These are phyloP conservation scores for Chloroclysta siterata DNA, from an alignment of 2,888 invertebrate genomes.

Conservation along the genomic window DNA sequence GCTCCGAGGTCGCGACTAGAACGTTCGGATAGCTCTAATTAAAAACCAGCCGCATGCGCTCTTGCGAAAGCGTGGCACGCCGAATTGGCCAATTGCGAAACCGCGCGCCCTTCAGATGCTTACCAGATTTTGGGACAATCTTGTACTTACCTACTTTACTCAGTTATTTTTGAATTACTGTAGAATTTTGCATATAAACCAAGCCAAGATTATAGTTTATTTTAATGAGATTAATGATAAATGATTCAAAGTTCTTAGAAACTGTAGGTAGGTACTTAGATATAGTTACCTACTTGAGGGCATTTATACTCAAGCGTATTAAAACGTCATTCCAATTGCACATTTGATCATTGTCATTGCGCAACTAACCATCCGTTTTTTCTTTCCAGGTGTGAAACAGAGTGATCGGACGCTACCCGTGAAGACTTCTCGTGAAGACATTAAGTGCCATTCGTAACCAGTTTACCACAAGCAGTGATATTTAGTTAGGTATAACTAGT, in stretches of 20 bases:
- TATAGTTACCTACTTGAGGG: neutral
- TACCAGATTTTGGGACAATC: slow-evolving; percentile 46
- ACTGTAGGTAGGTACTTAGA: neutral
- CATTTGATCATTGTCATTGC: slow-evolving; percentile 18
- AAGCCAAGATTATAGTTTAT: slow-evolving; percentile 27
- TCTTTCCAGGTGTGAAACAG: slow-evolving; percentile 62
- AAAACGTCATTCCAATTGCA: slow-evolving; percentile 6
- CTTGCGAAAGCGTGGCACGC: slow-evolving; percentile 69
- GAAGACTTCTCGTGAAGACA: slow-evolving; percentile 76
- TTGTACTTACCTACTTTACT: slow-evolving; percentile 12
- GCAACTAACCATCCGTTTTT: slow-evolving; percentile 43
- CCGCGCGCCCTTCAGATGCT: slow-evolving; percentile 60
- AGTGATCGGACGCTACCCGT: slow-evolving; percentile 66
- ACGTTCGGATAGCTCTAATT: slow-evolving; percentile 75
- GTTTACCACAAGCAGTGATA: slow-evolving; percentile 83
- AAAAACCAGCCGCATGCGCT: slow-evolving; percentile 72
- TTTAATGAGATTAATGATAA: slow-evolving; percentile 23
- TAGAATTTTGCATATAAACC: slow-evolving; percentile 24
- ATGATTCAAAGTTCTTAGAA: slow-evolving; percentile 23
- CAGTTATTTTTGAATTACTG: slow-evolving; percentile 40
- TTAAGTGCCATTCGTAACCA: slow-evolving; percentile 81
- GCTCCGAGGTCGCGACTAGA: slow-evolving; percentile 73
- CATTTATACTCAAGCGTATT: slow-evolving; percentile 13
- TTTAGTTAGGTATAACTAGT: slow-evolving; percentile 77
- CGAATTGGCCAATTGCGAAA: slow-evolving; percentile 63